Conservation (phyloP, 1,140 invertebrate species). For the Fopius arisanus region DNA sequence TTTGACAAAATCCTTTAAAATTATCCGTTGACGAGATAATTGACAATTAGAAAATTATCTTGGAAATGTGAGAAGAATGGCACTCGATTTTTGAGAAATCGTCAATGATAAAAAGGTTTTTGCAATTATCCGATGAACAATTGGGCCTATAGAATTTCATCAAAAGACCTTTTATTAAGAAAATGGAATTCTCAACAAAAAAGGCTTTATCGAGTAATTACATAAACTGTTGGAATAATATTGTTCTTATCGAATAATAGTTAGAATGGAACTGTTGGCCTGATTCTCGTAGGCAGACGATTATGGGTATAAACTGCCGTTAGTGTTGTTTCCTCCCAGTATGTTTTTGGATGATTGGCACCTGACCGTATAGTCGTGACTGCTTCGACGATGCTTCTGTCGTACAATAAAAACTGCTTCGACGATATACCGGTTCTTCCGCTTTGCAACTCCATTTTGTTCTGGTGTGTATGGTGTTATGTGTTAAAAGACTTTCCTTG, state of each 20-base stretch:
- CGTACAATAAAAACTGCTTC: slow-evolving; percentile 50
- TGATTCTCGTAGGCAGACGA: slow-evolving; percentile 25
- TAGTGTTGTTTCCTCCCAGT: slow-evolving; percentile 56
- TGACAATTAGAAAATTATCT: no score
- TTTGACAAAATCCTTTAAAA: no score
- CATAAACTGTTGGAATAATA: no score
- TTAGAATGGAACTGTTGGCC: slow-evolving; percentile 35
- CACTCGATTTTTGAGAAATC: no score
- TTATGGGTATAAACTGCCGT: slow-evolving; percentile 54
- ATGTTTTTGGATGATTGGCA: slow-evolving; percentile 40
- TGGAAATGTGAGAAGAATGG: no score
- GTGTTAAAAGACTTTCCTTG: not conserved
- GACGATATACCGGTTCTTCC: slow-evolving; percentile 39
- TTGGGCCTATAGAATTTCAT: no score
- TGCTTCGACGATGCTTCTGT: slow-evolving; percentile 49
- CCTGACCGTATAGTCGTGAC: slow-evolving; percentile 45
- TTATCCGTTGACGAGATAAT: no score
- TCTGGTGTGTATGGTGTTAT: not conserved
- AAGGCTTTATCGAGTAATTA: no score
- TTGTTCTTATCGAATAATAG: slow-evolving; percentile 39
- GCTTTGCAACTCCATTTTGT: slow-evolving; percentile 9
- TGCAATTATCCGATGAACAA: no score
- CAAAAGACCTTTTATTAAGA: no score
- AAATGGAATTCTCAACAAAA: no score
- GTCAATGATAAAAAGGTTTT: no score